Evolutionary conservation across 2,113 vertebrate species (phyloP), one percentile per base, ranked within the genome.

Genomic region (Delphinus delphis): DNA sequence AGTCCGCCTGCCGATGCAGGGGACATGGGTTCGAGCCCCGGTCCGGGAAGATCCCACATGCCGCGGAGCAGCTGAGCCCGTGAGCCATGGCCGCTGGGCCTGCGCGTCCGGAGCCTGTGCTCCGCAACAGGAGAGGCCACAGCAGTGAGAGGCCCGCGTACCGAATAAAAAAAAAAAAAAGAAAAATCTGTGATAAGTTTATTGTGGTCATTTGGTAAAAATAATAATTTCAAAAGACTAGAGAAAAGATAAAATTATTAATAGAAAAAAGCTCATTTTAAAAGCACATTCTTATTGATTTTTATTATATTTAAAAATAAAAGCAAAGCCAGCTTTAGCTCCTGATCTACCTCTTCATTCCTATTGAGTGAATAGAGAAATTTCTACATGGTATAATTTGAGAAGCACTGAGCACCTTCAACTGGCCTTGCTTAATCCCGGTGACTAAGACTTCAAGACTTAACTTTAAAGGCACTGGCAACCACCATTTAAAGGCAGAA

Each of bases 401-500:
- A 95, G 60, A 82, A 91, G 36, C 76, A 67, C 2, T 31, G n/a
- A 86, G 47, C 65, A 93, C 79, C 70, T 93, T 95, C 63, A 60
- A 5, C 68, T 83, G 38, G n/a, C 82, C 77, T 87, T 91, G 23
- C 44, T 97, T 89, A 41, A 44, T 62, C 63, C 20, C 47, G 10
- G n/a, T 88, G 80, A 86, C 83, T 86, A 76, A 74, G 60, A 94
- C 47, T 68, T 92, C 50, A 82, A 63, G 11, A 77, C 20, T 53
- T 76, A 36, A 82, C 36, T 76, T 71, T 62, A 85, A 92, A 93
- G 41, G 55, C 47, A 67, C 25, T 97, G 73, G 76, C 79, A 86
- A 92, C 60, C 63, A 77, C 79, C 63, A 89, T 79, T 93, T 93
- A 93, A 95, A 95, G 31, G 47, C 83, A 89, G 67, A 44, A 74